Conservation (phyloP, 2,113 vertebrate genomes). For the Halcyon malimbica region DNA sequence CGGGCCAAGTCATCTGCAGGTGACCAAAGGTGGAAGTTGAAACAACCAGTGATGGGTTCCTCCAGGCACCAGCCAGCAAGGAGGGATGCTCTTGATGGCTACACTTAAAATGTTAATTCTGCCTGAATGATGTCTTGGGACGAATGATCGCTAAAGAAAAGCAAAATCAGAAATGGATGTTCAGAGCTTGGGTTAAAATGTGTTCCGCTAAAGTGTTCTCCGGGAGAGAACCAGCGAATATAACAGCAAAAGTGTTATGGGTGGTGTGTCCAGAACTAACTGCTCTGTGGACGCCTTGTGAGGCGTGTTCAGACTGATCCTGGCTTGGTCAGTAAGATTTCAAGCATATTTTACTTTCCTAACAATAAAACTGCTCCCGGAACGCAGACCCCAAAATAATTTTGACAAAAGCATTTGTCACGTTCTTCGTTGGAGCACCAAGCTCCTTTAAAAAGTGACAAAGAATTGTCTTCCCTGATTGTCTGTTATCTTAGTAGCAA, state of each 20-base stretch:
- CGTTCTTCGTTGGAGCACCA: neutral
- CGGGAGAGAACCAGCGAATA: rapidly evolving
- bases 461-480: neutral
- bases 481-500: neutral
- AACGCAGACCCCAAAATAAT: neutral
- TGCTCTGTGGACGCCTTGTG: rapidly evolving
- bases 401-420: neutral
- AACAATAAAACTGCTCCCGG: neutral
- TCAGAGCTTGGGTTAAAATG: neutral
- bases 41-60: neutral
- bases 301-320: neutral
- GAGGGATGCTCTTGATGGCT: neutral
- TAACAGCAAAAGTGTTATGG: neutral
- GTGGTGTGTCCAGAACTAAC: neutral
- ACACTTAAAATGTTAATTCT: neutral
- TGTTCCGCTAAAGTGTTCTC: neutral
- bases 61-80: neutral
- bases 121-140: neutral
- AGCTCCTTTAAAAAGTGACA: neutral
- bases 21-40: neutral
- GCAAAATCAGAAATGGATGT: neutral
- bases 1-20: too few species aligned
- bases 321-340: neutral
- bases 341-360: neutral
- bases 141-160: neutral